Evolutionary conservation across 1,140 invertebrate species (phyloP).

Genomic region (Harpegnathos saltator): DNA sequence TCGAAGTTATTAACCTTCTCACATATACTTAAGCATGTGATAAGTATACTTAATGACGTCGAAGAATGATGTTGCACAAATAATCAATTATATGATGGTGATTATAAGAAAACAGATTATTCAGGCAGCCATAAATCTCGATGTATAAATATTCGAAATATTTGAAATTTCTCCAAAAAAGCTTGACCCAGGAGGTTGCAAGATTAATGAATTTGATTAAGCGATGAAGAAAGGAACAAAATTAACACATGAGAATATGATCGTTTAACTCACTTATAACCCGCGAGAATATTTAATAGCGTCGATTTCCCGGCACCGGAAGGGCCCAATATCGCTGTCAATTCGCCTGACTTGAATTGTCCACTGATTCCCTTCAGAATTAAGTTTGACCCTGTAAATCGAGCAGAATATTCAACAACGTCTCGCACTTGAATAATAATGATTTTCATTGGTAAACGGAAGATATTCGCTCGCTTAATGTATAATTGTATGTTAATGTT

Average conservation of each 20-base stretch:
- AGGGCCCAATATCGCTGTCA: slow-evolving; percentile 94
- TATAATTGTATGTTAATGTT: neutral
- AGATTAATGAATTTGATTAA: too few relatives aligned
- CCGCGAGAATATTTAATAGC: slow-evolving; percentile 93
- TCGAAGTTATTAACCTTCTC: slow-evolving; percentile 66
- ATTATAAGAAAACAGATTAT: too few relatives aligned
- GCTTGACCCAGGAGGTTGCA: too few relatives aligned
- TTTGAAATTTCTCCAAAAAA: too few relatives aligned
- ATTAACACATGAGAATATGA: neutral
- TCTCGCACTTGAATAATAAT: neutral
- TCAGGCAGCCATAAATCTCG: too few relatives aligned
- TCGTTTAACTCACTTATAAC: slow-evolving; percentile 90
- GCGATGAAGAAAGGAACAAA: too few relatives aligned
- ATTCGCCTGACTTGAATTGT: slow-evolving; percentile 90
- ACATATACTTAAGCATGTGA: too few relatives aligned
- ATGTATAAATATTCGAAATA: too few relatives aligned
- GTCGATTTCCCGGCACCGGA: slow-evolving; percentile 97
- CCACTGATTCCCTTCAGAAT: slow-evolving; percentile 91
- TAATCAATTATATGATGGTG: too few relatives aligned
- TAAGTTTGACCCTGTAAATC: slow-evolving; percentile 88
- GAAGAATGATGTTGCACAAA: too few relatives aligned
- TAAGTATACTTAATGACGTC: neutral
- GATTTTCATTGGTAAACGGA: neutral
- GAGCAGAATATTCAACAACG: neutral
- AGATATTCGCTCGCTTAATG: neutral